Conservation (phyloP, 2,888 invertebrate genomes). For the Acleris holmiana region DNA sequence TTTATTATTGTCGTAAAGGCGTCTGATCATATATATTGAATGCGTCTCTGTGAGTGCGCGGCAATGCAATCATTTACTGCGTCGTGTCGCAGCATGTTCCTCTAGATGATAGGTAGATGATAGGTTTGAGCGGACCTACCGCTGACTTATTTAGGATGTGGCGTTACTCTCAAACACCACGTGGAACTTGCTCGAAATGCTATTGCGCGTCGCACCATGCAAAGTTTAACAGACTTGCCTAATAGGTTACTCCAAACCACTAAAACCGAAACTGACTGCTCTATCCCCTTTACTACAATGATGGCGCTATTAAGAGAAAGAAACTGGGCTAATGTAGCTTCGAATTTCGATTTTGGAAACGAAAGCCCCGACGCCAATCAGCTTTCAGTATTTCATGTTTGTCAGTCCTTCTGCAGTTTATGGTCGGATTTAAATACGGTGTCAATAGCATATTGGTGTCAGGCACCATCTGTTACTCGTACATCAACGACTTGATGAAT, state of each 20-base stretch:
- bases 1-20: conserved; percentile 64
- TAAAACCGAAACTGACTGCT: no score
- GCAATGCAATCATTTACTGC: conserved; percentile 66
- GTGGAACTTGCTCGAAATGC: conserved; percentile 22
- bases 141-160: conserved; percentile 45
- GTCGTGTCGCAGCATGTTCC: conserved; percentile 52
- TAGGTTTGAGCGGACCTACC: conserved; percentile 52
- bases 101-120: conserved; percentile 64
- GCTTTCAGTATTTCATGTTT: conserved; percentile 35
- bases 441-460: conserved; percentile 30
- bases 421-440: conserved; percentile 25
- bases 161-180: conserved; percentile 20
- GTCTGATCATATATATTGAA: conserved; percentile 62
- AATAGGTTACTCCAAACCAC: no score
- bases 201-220: conserved; percentile 19
- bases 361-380: conserved; percentile 8
- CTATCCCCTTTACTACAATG: no score
- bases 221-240: conserved; percentile 27
- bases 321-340: no score
- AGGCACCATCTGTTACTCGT: conserved; percentile 31
- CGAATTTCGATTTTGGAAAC: no score
- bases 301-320: no score
- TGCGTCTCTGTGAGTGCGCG: conserved; percentile 56
- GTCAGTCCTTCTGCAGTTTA: conserved; percentile 24
- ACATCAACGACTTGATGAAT: conserved; percentile 24